These are phyloP conservation scores for Falco columbarius DNA, from an alignment of 2,797 vertebrate species.

Conservation along the genomic window DNA sequence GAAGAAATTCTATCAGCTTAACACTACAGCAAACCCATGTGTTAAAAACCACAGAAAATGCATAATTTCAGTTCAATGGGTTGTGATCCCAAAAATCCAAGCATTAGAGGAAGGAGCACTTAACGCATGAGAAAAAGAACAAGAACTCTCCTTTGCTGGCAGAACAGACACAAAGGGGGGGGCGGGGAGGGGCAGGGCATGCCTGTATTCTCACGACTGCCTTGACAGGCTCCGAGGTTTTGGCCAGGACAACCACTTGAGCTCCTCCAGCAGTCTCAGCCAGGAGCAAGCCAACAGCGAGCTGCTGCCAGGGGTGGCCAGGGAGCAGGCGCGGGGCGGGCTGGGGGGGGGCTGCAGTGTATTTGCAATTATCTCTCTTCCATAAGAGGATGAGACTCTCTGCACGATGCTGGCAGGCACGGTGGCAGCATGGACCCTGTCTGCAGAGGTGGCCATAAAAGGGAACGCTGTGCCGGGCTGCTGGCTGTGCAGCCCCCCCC, in stretches of 20 bases:
- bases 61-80: neutral
- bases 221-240: neutral
- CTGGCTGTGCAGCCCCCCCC: rapidly evolving
- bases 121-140: neutral
- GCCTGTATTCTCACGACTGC: rapidly evolving
- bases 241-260: neutral
- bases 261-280: neutral
- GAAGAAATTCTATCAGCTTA: neutral
- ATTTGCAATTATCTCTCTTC: neutral
- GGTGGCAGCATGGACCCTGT: rapidly evolving
- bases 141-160: neutral
- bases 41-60: neutral
- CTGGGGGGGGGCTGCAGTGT: neutral
- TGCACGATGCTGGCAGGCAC: neutral
- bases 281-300: rapidly evolving
- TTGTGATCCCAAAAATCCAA: neutral
- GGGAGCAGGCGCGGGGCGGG: rapidly evolving
- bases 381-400: neutral
- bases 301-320: neutral
- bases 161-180: neutral
- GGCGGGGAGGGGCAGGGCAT: too few species aligned
- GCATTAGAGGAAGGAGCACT: neutral
- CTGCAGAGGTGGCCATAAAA: neutral
- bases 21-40: neutral
- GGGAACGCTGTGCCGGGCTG: neutral